Percentiles rank a stretch among this genome's conserved stretches.
Conservation (phyloP, 2,888 invertebrate species). For the Lycia hirtaria region DNA sequence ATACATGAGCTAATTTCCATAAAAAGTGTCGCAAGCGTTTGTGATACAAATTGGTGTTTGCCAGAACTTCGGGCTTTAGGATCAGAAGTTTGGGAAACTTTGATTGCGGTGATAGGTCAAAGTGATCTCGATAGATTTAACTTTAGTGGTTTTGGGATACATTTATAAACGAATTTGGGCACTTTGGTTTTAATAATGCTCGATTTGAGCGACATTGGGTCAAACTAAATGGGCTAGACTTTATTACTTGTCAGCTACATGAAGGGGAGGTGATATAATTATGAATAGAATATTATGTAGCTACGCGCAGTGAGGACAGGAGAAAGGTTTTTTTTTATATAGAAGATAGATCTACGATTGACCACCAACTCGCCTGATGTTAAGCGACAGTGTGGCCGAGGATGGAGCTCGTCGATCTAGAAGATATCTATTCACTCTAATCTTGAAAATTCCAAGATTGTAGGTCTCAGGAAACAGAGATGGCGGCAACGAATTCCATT, state of each 20-base stretch:
- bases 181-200: slow-evolving; percentile 4
- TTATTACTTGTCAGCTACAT: neutral
- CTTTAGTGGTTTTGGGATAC: slow-evolving; percentile 7
- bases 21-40: neutral
- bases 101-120: slow-evolving; percentile 17
- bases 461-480: no score
- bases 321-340: no score
- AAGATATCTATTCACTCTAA: no score
- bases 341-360: no score
- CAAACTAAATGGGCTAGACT: neutral
- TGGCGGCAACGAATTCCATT: no score
- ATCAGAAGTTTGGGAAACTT: slow-evolving; percentile 15
- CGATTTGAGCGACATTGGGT: neutral
- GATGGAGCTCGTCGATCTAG: no score
- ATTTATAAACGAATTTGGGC: slow-evolving; percentile 3
- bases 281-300: no score
- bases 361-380: no score
- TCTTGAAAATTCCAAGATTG: no score
- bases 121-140: slow-evolving; percentile 16
- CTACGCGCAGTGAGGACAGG: no score
- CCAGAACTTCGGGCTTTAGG: slow-evolving; percentile 11
- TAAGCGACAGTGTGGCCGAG: no score
- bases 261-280: no score
- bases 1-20: neutral
- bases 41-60: slow-evolving; percentile 18